These are phyloP conservation scores for Myotis vivesi DNA, from an alignment of 2,797 vertebrate genomes.

Conservation along the genomic window DNA sequence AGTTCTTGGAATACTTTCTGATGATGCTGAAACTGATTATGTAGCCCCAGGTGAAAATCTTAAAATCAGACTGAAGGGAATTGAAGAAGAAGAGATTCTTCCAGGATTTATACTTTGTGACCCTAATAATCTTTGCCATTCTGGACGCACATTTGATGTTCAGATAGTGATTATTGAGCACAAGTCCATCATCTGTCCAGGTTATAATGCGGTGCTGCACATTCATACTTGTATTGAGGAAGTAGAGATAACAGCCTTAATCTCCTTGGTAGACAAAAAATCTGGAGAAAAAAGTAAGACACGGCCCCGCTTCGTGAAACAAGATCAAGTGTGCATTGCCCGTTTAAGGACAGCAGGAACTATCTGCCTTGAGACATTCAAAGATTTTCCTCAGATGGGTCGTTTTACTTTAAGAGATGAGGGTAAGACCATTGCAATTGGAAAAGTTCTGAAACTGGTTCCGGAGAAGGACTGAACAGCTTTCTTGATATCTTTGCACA, in stretches of 20 bases:
- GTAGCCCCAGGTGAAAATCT: slow-evolving; percentile 95
- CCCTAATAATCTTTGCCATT: slow-evolving; percentile 95
- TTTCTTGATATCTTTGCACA: slow-evolving; percentile 85
- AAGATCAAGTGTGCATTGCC: slow-evolving; percentile 98
- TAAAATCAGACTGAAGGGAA: slow-evolving; percentile 97
- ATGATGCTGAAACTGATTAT: slow-evolving; percentile 96
- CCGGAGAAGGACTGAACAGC: slow-evolving; percentile 95
- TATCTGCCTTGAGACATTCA: slow-evolving; percentile 99
- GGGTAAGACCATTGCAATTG: slow-evolving; percentile 98
- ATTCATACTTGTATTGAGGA: slow-evolving; percentile 99
- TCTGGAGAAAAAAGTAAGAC: slow-evolving; percentile 97
- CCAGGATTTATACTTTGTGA: slow-evolving; percentile 98
- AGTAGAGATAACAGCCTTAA: slow-evolving; percentile 98
- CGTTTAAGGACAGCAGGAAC: slow-evolving; percentile 96
- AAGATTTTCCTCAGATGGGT: slow-evolving; percentile 99
- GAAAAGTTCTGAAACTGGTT: slow-evolving; percentile 98
- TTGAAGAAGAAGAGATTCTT: slow-evolving; percentile 98
- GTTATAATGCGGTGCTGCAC: slow-evolving; percentile 97
- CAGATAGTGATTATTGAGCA: slow-evolving; percentile 99
- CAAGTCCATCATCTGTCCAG: slow-evolving; percentile 98
- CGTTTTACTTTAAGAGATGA: slow-evolving; percentile 98
- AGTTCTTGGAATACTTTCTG: slow-evolving; percentile 95
- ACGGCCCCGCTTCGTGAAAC: slow-evolving; percentile 96
- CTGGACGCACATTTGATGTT: slow-evolving; percentile 95
- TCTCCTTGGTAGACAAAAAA: slow-evolving; percentile 98